A percentile compares a stretch with the other conserved stretches of the same genome.
These are phyloP conservation scores for Trissolcus brochymenae DNA, from an alignment of 2,888 invertebrate species.

Conservation along the genomic window DNA sequence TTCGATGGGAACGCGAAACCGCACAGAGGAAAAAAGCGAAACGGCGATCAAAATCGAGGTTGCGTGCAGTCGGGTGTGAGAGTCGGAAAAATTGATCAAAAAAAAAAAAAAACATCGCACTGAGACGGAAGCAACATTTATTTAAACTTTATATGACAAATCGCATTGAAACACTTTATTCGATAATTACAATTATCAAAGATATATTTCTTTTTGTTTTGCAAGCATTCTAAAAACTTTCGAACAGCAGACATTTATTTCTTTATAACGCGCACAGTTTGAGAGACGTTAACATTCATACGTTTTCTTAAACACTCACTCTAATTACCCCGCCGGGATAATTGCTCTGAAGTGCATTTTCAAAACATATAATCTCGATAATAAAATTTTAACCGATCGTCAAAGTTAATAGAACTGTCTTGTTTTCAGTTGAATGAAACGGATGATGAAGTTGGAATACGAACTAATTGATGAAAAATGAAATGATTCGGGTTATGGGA, in stretches of 20 bases:
- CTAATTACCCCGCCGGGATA: constrained; percentile 20
- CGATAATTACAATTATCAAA: constrained; percentile 15
- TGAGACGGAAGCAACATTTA: too few species aligned
- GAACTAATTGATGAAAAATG: too few species aligned
- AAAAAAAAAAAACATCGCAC: too few species aligned
- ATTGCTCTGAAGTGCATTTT: constrained; percentile 28
- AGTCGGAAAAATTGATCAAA: too few species aligned
- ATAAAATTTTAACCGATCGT: constrained; percentile 16
- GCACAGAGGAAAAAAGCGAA: too few species aligned
- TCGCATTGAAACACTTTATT: constrained; percentile 21
- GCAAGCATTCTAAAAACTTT: constrained; percentile 34
- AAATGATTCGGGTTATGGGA: too few species aligned
- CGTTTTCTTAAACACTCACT: constrained; percentile 30
- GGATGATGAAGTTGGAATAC: too few species aligned
- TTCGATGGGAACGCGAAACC: too few species aligned
- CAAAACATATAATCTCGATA: constrained; percentile 20
- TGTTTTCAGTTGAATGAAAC: too few species aligned
- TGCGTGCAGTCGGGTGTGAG: too few species aligned
- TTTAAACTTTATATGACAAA: constrained; percentile 3
- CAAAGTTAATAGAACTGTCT: background rate
- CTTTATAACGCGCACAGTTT: constrained; percentile 26
- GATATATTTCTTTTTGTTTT: constrained; percentile 1
- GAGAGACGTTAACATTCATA: constrained; percentile 15
- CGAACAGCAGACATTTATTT: constrained; percentile 42
- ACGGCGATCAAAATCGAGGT: too few species aligned